Evolutionary conservation across 2,113 vertebrate species (phyloP), one percentile per base, ranked within the genome.

Genomic region (Nicator chloris): DNA sequence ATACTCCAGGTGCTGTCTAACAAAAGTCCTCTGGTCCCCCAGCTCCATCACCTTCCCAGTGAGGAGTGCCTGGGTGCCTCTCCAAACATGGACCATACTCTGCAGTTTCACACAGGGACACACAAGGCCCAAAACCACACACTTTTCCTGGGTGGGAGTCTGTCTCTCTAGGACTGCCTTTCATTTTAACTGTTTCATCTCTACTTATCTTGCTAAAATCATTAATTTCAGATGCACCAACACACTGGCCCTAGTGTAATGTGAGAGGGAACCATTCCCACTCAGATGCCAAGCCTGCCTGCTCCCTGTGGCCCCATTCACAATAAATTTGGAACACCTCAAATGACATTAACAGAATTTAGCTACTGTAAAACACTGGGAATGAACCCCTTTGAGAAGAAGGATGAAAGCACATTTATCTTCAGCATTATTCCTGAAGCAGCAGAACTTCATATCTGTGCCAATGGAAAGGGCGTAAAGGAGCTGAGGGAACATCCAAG

Each of bases 391-490:
- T 93, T 78, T 39, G 79, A 88, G 79, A 80, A 79, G 71, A 35
- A 81, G 77, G 72, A 81, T 93, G 72, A 94, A 86, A 90, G 90
- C 80, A 90, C 92, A 86, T 96, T 92, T 71, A 83, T 95, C 86
- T 94, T 95, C 60, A 77, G 69, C 61, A 39, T 90, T 90, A 96
- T 35, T 79, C 83, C 82, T 88, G 82, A 96, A 96, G 76, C 85
- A 83, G 82, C 64, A 96, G 56, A 94, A 86, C 54, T 92, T 83
- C 45, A 2, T 28, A 90, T 81, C 65, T 0, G 8, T 92, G 90
- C 92, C 92, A 96, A 68, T 23, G 72, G 79, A 90, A 95, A 86
- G 76, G 77, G 79, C 5, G 5, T 44, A 88, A 88, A 86, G 66
- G 64, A 88, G 76, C 64, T 17, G 35, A 73, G n/a, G 37, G 94